Conservation (phyloP, 2,113 vertebrate genomes). For the Engystomops pustulosus region DNA sequence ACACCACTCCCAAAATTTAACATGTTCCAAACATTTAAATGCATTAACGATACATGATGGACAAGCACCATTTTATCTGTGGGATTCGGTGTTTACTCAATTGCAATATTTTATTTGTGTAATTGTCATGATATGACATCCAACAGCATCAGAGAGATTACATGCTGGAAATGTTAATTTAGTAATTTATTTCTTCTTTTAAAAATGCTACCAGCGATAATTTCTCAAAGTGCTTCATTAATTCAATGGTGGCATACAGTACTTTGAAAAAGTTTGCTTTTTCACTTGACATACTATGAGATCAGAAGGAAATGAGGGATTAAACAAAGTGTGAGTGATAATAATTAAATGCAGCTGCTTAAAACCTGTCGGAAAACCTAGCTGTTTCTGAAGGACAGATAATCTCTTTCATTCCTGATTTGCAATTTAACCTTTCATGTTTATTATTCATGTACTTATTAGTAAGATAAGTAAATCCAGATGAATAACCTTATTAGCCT, state of each 20-base stretch:
- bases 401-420: constrained; percentile 60
- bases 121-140: constrained; percentile 19
- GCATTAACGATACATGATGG: no score
- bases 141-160: constrained; percentile 19
- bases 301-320: constrained; percentile 58
- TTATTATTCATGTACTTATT: constrained; percentile 60
- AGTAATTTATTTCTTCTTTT: constrained; percentile 42
- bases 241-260: constrained; percentile 45
- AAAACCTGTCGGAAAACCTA: constrained; percentile 55
- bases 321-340: constrained; percentile 56
- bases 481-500: constrained; percentile 56
- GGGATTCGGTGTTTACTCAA: no score
- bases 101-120: constrained; percentile 7
- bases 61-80: no score
- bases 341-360: constrained; percentile 58
- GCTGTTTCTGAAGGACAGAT: constrained; percentile 58
- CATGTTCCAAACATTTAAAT: no score
- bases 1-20: no score
- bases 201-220: constrained; percentile 42
- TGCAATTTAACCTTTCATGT: constrained; percentile 60
- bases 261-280: constrained; percentile 52
- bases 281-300: constrained; percentile 57
- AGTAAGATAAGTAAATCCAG: constrained; percentile 56
- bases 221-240: constrained; percentile 46
- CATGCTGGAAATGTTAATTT: constrained; percentile 41